A percentile compares a stretch with the other conserved stretches of the same genome.
phyloP scores from a whole-genome alignment of 37 sponge, comb jelly and placozoan species.

The Eunapius fragilis region DNA sequence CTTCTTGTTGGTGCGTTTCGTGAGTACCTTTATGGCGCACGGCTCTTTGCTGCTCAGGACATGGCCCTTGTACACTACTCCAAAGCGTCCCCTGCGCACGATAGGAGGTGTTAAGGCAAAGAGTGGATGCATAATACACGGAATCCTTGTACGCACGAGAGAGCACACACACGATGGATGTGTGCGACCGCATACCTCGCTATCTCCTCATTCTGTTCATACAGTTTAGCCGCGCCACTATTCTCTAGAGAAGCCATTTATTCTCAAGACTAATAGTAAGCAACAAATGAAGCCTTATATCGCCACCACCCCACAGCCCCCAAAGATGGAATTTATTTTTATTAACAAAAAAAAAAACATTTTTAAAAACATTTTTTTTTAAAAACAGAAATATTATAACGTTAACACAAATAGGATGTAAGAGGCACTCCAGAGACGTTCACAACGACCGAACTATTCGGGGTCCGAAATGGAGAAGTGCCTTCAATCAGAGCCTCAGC shows the following conservation, averaged over 20 bases:
- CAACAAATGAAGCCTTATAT: no score
- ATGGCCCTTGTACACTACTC: slow-evolving; percentile 61
- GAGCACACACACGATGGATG: neutral
- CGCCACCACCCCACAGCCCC: no score
- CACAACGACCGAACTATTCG: slow-evolving; percentile 67
- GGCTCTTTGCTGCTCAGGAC: neutral
- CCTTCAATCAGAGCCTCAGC: slow-evolving; percentile 58
- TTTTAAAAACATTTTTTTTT: neutral
- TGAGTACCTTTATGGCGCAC: slow-evolving; percentile 63
- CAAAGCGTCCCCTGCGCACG: slow-evolving; percentile 77
- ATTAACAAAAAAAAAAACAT: neutral
- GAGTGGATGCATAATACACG: no score
- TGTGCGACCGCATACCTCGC: slow-evolving; percentile 41
- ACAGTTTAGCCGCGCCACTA: slow-evolving; percentile 4
- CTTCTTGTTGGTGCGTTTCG: slow-evolving; percentile 53
- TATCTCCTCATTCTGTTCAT: slow-evolving; percentile 40
- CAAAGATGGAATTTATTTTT: neutral
- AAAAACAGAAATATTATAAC: no score
- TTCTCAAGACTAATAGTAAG: no score
- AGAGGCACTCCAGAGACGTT: slow-evolving; percentile 70
- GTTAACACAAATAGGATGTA: slow-evolving; percentile 68
- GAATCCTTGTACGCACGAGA: neutral
- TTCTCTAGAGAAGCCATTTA: slow-evolving; percentile 10
- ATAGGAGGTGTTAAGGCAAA: no score
- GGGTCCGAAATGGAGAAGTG: slow-evolving; percentile 56